phyloP scores from a whole-genome alignment of 2,797 vertebrate genomes.

The Micropoecilia bifurca region DNA sequence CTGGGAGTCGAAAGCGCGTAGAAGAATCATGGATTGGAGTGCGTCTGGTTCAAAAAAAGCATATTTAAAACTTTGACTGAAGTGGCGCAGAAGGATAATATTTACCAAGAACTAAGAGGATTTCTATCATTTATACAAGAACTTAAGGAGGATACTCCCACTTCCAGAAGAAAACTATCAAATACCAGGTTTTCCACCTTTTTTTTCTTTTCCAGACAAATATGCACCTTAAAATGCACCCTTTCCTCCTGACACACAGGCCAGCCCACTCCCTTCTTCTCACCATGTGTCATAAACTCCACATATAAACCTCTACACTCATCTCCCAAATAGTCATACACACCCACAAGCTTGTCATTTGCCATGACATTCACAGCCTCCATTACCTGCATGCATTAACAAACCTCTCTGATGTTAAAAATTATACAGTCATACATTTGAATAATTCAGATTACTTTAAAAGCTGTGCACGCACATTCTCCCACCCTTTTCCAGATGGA shows the following conservation, averaged over 20 bases:
- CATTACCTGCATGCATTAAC: constrained; percentile 76
- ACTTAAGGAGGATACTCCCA: constrained; percentile 5
- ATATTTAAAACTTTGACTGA: no score
- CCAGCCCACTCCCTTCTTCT: constrained; percentile 26
- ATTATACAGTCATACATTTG: constrained; percentile 77
- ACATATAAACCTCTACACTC: constrained; percentile 24
- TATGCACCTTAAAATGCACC: constrained; percentile 21
- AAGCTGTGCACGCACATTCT: constrained; percentile 67
- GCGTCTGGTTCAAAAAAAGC: no score
- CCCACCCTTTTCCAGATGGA: constrained; percentile 56
- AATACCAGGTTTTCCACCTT: constrained; percentile 4
- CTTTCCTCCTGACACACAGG: constrained; percentile 26
- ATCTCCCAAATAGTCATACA: constrained; percentile 24
- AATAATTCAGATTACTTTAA: constrained; percentile 81
- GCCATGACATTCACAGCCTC: constrained; percentile 63
- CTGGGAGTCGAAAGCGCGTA: no score
- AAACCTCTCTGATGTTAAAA: constrained; percentile 70
- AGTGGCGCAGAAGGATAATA: neutral
- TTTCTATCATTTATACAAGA: neutral
- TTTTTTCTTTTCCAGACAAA: neutral
- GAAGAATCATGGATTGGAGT: no score
- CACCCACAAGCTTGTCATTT: constrained; percentile 61
- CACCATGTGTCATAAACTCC: constrained; percentile 34
- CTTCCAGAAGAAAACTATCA: constrained; percentile 13
- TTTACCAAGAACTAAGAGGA: neutral